Evolutionary conservation across 2,888 invertebrate species (phyloP), one percentile per base, ranked within the genome.

Genomic region (Agrochola lychnidis): DNA sequence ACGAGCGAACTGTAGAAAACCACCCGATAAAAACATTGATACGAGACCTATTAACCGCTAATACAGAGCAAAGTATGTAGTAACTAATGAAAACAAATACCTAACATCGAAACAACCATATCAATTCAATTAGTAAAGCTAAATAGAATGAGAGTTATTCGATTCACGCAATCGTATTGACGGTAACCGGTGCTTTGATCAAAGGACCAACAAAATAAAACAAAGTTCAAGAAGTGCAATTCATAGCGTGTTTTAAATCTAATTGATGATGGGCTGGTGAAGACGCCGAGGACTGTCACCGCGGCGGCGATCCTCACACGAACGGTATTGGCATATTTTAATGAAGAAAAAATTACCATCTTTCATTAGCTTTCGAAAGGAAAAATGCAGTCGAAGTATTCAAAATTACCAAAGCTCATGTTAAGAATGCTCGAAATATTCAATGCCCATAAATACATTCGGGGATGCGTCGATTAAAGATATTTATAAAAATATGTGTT

Each of bases 31-130:
- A 84, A 81, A 85, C 48, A 62, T 57, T 62, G 64, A 78, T 78
- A 67, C 70, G 73, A 64, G 57, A 63, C 76, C 80, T 75, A 87
- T 85, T 87, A 86, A 61, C 83, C 80, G 81, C 79, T 87, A 81
- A 88, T 82, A 82, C 71, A 73, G 70, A 40, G 2, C 45, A 62
- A 67, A 80, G 81, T 79, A 87, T 87, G 89, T 89, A 90, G 88
- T 84, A 89, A 90, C 91, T 91, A 92, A 94, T 93, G 91, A 93
- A 91, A 93, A 92, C 91, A 90, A 94, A 94, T 93, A 90, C 91
- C 90, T 91, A 92, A 89, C 88, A 85, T 87, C 87, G 85, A 79
- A 88, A 90, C 91, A 91, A 91, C 90, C 87, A 90, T 90, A 92
- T 90, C 90, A 89, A 89, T 92, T 92, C 92, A 94, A 94, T 94